phyloP scores from a whole-genome alignment of 2,888 invertebrate genomes.

The Polietes domitor region DNA sequence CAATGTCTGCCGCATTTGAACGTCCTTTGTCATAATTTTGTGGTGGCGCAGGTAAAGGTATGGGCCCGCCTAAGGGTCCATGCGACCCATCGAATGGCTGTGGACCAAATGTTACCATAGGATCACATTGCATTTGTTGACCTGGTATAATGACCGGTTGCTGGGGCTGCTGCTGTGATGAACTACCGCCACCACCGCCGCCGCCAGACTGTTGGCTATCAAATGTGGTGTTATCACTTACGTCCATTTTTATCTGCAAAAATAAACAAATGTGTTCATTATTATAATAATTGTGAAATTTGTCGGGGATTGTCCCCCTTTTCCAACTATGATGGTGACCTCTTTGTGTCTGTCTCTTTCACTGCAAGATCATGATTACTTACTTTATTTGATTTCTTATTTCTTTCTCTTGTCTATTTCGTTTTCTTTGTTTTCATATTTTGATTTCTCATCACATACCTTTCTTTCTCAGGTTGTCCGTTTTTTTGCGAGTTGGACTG shows the following conservation, averaged over 20 bases:
- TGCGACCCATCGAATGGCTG: conserved; percentile 54
- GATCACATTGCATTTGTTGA: conserved; percentile 70
- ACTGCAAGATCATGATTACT: conserved; percentile 23
- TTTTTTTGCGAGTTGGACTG: neutral
- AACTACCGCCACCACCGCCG: conserved; percentile 47
- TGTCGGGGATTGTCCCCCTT: conserved; percentile 37
- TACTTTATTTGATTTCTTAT: conserved; percentile 13
- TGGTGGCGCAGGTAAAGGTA: conserved; percentile 70
- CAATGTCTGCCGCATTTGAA: conserved; percentile 79
- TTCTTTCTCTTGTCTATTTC: conserved; percentile 14
- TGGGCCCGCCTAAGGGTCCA: conserved; percentile 64
- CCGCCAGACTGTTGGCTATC: conserved; percentile 64
- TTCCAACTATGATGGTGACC: neutral
- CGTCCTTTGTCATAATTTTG: conserved; percentile 58
- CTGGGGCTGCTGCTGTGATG: conserved; percentile 63
- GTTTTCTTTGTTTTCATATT: conserved; percentile 31
- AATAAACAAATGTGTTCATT: neutral
- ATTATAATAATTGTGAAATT: conserved; percentile 1
- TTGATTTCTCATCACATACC: conserved; percentile 28
- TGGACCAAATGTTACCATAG: conserved; percentile 42
- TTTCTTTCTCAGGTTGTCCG: conserved; percentile 4
- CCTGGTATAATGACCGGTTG: no score
- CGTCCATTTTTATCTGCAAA: conserved; percentile 67
- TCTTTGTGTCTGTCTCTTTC: conserved; percentile 31
- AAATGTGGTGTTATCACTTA: conserved; percentile 65